Percentiles rank a stretch among this genome's conserved stretches.
These are phyloP conservation scores for Pachypanchax playfairii DNA, from an alignment of 2,113 vertebrate species.

Conservation along the genomic window DNA sequence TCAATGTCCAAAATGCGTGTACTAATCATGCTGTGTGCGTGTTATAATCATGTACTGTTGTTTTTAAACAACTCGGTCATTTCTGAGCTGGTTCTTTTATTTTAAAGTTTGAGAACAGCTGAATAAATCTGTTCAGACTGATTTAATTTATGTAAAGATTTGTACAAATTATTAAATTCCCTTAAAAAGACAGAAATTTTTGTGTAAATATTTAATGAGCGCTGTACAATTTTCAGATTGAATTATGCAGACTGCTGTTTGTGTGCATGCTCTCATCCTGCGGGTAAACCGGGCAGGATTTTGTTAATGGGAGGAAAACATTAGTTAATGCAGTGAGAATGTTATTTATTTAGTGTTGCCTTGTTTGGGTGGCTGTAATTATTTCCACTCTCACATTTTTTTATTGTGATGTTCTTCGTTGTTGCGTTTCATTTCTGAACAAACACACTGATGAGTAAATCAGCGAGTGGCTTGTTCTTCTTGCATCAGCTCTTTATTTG, in stretches of 20 bases:
- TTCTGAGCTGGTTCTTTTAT: too few relatives aligned
- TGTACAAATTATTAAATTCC: conserved; percentile 21
- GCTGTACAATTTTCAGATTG: conserved; percentile 39
- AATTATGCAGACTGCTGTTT: conserved; percentile 49
- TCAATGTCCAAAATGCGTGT: too few relatives aligned
- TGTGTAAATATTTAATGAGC: conserved; percentile 36
- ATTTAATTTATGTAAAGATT: conserved; percentile 5
- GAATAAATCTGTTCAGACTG: conserved; percentile 12
- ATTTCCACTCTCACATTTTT: conserved; percentile 29
- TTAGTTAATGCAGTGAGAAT: conserved; percentile 42
- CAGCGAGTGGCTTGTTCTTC: conserved; percentile 34
- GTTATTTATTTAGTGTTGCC: conserved; percentile 41
- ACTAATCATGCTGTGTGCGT: too few relatives aligned
- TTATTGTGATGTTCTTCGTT: conserved; percentile 38
- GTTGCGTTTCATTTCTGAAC: conserved; percentile 7
- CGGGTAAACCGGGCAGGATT: conserved; percentile 8
- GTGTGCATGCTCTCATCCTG: conserved; percentile 19
- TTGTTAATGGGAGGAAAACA: conserved; percentile 16
- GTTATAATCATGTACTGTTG: too few relatives aligned
- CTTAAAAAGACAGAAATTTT: conserved; percentile 1
- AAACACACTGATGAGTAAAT: conserved; percentile 35
- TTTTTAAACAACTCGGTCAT: too few relatives aligned
- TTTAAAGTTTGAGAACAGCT: too few relatives aligned
- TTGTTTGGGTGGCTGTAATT: conserved; percentile 13
- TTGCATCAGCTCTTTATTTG: conserved; percentile 35